Percentiles rank a stretch among this genome's conserved stretches.
phyloP scores from a whole-genome alignment of 2,888 invertebrate species.

The Lissocephala sabroskyi region DNA sequence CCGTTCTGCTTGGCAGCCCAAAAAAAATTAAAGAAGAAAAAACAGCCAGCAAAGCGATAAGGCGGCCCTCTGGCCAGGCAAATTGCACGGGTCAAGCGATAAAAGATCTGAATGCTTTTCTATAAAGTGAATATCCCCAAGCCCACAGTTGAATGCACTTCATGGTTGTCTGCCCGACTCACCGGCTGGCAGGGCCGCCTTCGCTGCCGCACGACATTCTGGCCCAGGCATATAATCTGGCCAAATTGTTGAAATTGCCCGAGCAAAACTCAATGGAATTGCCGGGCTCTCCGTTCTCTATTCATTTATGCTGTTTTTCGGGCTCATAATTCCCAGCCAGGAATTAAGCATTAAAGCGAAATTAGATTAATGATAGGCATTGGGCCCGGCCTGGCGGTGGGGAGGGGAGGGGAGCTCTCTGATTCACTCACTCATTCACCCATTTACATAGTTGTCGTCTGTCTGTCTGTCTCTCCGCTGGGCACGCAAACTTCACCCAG shows the following conservation, averaged over 20 bases:
- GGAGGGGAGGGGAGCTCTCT: too few species aligned
- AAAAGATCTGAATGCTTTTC: background rate
- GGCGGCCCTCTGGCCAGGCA: constrained; percentile 51
- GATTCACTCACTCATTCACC: background rate
- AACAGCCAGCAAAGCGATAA: too few species aligned
- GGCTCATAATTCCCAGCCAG: too few species aligned
- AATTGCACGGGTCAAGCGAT: constrained; percentile 22
- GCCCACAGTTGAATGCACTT: constrained; percentile 49
- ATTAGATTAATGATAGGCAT: constrained; percentile 59
- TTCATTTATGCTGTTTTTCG: too few species aligned
- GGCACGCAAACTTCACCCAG: constrained; percentile 33
- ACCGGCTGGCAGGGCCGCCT: too few species aligned
- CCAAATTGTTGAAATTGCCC: constrained; percentile 11
- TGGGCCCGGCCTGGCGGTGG: constrained; percentile 17
- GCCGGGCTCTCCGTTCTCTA: too few species aligned
- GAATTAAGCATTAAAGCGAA: constrained; percentile 46
- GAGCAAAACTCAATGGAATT: constrained; percentile 13
- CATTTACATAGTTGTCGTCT: constrained; percentile 15
- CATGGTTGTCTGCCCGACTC: constrained; percentile 38
- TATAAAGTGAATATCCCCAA: background rate
- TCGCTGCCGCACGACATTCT: background rate
- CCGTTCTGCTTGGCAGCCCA: background rate
- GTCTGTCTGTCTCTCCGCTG: constrained; percentile 9
- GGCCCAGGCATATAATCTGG: constrained; percentile 18
- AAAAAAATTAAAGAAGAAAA: too few species aligned